Evolutionary conservation across 2,113 vertebrate genomes (phyloP).

Genomic region (Prochilodus magdalenae): DNA sequence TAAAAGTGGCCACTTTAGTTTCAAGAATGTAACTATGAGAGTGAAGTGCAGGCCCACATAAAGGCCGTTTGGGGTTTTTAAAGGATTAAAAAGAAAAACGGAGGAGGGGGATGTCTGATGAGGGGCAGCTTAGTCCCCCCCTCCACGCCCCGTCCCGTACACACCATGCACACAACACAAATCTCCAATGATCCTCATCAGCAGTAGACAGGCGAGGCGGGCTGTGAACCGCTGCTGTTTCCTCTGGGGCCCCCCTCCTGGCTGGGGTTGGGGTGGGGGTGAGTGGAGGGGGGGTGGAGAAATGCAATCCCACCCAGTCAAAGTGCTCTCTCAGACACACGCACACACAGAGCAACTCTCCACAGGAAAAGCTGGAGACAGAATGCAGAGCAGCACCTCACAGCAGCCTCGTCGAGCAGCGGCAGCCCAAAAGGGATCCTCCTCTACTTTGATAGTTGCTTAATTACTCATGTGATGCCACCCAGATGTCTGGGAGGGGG

Average conservation of each 20-base stretch:
- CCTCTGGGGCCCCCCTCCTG: conserved; percentile 75
- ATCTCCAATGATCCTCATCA: conserved; percentile 38
- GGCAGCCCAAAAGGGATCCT: conserved; percentile 79
- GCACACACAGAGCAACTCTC: conserved; percentile 62
- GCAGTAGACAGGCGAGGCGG: conserved; percentile 58
- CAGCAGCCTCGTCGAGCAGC: conserved; percentile 75
- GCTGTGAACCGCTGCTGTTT: conserved; percentile 72
- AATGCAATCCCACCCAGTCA: conserved; percentile 82
- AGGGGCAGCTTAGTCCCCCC: not conserved
- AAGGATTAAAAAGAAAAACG: not conserved
- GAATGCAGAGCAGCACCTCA: conserved; percentile 76
- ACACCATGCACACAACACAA: conserved; percentile 4
- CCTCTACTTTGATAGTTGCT: conserved; percentile 80
- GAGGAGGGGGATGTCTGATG: not conserved
- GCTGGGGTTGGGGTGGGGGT: conserved; percentile 68
- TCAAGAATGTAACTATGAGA: not conserved
- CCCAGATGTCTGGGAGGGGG: conserved; percentile 84
- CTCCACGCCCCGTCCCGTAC: conserved; percentile 50
- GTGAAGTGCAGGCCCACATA: conserved; percentile 48
- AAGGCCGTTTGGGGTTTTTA: not conserved
- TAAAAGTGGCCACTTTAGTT: too few species aligned
- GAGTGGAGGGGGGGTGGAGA: conserved; percentile 89
- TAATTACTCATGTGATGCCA: conserved; percentile 86
- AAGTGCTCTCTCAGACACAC: conserved; percentile 46
- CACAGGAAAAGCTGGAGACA: conserved; percentile 79